Evolutionary conservation across 2,113 vertebrate genomes (phyloP).

Genomic region (Barbus barbus): DNA sequence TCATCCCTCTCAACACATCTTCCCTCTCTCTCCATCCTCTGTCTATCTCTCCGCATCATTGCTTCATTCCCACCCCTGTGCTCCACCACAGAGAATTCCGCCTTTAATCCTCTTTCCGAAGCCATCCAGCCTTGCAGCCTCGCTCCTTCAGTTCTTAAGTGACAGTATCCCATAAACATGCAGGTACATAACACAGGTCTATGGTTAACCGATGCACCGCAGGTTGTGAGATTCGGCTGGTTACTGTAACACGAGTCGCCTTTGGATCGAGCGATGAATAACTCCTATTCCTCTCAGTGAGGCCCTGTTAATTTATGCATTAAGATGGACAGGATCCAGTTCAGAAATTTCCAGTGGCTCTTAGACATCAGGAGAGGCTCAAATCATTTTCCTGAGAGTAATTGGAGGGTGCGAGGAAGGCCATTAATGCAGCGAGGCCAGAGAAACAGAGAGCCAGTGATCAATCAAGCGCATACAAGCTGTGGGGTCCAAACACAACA

Average conservation of each 20-base stretch:
- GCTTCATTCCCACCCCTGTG: conserved; percentile 14
- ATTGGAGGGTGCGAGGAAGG: conserved; percentile 70
- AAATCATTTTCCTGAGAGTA: conserved; percentile 69
- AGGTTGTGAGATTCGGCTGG: conserved; percentile 32
- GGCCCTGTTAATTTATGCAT: conserved; percentile 72
- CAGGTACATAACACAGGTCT: conserved; percentile 55
- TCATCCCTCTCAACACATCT: conserved; percentile 55
- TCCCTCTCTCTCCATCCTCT: not conserved
- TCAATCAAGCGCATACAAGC: conserved; percentile 59
- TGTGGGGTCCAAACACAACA: conserved; percentile 45
- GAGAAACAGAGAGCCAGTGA: conserved; percentile 60
- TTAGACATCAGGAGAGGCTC: conserved; percentile 53
- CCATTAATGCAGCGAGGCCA: conserved; percentile 63
- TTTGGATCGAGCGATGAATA: conserved; percentile 36
- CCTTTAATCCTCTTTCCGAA: conserved; percentile 27
- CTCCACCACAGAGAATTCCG: conserved; percentile 57
- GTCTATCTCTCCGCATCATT: not conserved
- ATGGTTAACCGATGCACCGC: conserved; percentile 61
- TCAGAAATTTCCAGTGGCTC: conserved; percentile 63
- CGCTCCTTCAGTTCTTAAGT: conserved; percentile 35
- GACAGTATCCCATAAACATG: conserved; percentile 60
- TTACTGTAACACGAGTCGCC: conserved; percentile 11
- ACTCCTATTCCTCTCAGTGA: conserved; percentile 28
- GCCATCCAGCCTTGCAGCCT: conserved; percentile 22
- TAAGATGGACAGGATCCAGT: conserved; percentile 73